Base-by-base conservation (phyloP, 2,113 vertebrate species). In the Ammodramus savannarum region DNA sequence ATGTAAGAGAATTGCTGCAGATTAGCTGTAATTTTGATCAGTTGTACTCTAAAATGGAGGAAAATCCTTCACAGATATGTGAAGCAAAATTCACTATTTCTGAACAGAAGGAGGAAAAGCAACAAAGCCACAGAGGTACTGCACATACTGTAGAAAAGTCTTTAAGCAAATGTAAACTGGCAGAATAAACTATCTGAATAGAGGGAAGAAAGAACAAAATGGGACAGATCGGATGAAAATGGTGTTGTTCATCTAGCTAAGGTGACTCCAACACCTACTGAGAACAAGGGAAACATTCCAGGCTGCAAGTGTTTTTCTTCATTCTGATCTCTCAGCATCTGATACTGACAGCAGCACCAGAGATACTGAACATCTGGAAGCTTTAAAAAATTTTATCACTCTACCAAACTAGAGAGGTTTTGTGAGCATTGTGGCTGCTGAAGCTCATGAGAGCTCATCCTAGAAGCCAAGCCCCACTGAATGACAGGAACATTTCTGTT, bases 401-500 rank as follows among this genome's bases (percentile, higher is more conserved):
- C 46, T 69, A 38, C 43, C 43, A 46, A 86, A 67, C 7, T 2
- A 5, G 16, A 31, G 71, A 63, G 15, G 19, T 20, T 4, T 20
- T 59, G 59, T 69, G 51, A 93, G 36, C n/a, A 9, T 5, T 44
- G 43, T 13, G 58, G 17, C 36, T 61, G 26, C 36, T 13, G 6
- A 59, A 72, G 73, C 16, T 0, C 19, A 6, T 1, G 19, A 67
- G 55, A 23, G 0, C 16, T 6, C 25, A 34, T 49, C 71, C 43
- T 34, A 34, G 3, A 38, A 52, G 36, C 34, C 15, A 52, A 38
- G 7, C 7, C 4, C 13, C 44, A 17, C 0, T 9, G 11, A 38
- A 54, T 0, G 0, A 39, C 17, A 16, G 5, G 4, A 73, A 63
- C 0, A 8, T 32, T 25, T 25, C 73, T 46, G 34, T 41, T 66